phyloP scores from a whole-genome alignment of 2,113 vertebrate species.

The Suricata suricatta region DNA sequence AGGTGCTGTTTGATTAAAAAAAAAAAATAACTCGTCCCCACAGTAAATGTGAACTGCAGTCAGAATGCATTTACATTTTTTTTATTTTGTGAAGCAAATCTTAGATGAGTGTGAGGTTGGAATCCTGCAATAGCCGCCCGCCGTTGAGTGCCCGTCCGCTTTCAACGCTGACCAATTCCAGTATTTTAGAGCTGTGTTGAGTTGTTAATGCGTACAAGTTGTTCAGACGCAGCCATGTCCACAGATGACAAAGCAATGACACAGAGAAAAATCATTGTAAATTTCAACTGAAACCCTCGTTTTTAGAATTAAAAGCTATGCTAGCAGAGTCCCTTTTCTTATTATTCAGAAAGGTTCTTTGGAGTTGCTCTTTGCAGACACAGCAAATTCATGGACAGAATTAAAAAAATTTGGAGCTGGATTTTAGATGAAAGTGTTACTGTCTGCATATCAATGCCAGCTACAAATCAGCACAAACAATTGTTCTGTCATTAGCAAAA shows the following conservation, averaged over 20 bases:
- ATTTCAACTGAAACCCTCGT: background rate
- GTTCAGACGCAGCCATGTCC: background rate
- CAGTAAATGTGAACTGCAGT: constrained; percentile 34
- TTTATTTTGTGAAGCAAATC: constrained; percentile 41
- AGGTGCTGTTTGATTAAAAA: constrained; percentile 69
- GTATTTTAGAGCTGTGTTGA: constrained; percentile 52
- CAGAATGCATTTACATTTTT: constrained; percentile 56
- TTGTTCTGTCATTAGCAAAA: constrained; percentile 83
- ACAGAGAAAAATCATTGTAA: constrained; percentile 22
- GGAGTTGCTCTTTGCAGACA: constrained; percentile 32
- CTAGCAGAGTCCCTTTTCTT: background rate
- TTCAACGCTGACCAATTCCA: background rate
- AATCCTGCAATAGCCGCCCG: constrained; percentile 6
- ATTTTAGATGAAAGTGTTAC: constrained; percentile 71
- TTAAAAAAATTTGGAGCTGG: constrained; percentile 55
- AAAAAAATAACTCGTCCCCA: background rate
- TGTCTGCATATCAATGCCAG: constrained; percentile 68
- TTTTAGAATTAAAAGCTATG: background rate
- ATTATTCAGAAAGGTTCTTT: constrained; percentile 25
- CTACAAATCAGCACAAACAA: constrained; percentile 81
- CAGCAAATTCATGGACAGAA: constrained; percentile 56
- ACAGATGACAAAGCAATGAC: background rate
- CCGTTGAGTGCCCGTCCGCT: background rate
- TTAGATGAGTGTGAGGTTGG: constrained; percentile 63
- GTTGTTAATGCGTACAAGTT: background rate